Percentiles rank a stretch among this genome's conserved stretches.
Conservation (phyloP, 2,888 invertebrate species). For the Euplexia lucipara region DNA sequence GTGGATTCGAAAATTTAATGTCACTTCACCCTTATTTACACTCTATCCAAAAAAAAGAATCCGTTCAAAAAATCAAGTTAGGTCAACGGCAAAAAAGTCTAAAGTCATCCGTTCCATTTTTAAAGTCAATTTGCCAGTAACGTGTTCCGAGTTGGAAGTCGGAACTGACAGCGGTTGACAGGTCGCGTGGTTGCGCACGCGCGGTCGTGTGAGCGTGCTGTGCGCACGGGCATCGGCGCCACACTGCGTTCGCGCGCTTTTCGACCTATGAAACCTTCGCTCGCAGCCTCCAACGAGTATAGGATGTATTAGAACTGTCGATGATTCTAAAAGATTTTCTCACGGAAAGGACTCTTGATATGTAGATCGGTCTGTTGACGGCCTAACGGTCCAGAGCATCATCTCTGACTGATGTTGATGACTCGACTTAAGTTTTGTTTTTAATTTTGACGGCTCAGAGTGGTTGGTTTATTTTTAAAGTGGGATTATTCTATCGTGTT, state of each 20-base stretch:
- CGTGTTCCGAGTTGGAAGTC: conserved; percentile 74
- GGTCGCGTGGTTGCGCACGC: conserved; percentile 79
- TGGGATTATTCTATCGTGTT: conserved; percentile 84
- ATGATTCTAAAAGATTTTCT: conserved; percentile 83
- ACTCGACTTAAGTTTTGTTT: conserved; percentile 81
- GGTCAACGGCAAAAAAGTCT: conserved; percentile 75
- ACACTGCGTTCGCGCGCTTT: conserved; percentile 91
- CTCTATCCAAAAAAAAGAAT: conserved; percentile 51
- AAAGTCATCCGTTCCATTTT: conserved; percentile 82
- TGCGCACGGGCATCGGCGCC: conserved; percentile 88
- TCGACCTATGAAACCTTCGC: conserved; percentile 86
- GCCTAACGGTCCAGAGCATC: conserved; percentile 77
- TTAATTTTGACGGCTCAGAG: conserved; percentile 80
- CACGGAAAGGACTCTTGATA: conserved; percentile 85
- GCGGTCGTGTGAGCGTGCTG: conserved; percentile 86
- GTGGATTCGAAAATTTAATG: conserved; percentile 54
- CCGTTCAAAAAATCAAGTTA: conserved; percentile 65
- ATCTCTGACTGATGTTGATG: conserved; percentile 84
- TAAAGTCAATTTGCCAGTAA: conserved; percentile 65
- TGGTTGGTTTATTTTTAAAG: conserved; percentile 79
- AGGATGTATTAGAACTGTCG: conserved; percentile 82
- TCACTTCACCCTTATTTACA: conserved; percentile 64
- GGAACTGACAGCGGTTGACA: conserved; percentile 83
- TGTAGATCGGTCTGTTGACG: conserved; percentile 76
- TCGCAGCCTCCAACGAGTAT: conserved; percentile 81